Conservation (phyloP, 2,888 invertebrate species). For the Sesia bembeciformis region DNA sequence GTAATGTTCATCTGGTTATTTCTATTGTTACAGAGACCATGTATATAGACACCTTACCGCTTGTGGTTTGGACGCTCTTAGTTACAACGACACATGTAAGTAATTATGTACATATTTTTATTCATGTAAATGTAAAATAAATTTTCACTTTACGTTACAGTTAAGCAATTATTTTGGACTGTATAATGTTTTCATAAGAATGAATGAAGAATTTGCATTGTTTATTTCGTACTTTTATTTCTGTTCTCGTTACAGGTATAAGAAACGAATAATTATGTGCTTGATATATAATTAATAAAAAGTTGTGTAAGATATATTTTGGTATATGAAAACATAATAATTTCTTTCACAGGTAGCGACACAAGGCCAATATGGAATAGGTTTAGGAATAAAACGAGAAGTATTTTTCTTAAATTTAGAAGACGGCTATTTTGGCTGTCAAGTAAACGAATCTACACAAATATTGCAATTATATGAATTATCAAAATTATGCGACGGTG, state of each 20-base stretch:
- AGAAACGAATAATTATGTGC: neutral
- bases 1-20: neutral
- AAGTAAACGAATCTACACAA: constrained; percentile 96
- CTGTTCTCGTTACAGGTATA: neutral
- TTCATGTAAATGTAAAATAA: no score
- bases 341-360: constrained; percentile 76
- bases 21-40: constrained; percentile 88
- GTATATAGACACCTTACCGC: constrained; percentile 91
- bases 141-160: no score
- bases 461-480: constrained; percentile 95
- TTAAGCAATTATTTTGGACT: no score
- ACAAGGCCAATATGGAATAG: constrained; percentile 87
- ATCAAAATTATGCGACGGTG: constrained; percentile 94
- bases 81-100: constrained; percentile 87
- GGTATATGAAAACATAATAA: constrained; percentile 18
- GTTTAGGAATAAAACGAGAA: constrained; percentile 90
- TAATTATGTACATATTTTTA: constrained; percentile 27
- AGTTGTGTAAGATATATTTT: neutral
- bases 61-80: constrained; percentile 92
- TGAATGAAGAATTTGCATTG: no score
- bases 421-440: constrained; percentile 98
- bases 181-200: no score
- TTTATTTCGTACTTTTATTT: neutral
- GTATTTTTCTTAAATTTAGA: constrained; percentile 97
- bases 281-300: neutral